These are phyloP conservation scores for Petrolisthes cinctipes DNA, from an alignment of 2,888 invertebrate species.

Conservation along the genomic window DNA sequence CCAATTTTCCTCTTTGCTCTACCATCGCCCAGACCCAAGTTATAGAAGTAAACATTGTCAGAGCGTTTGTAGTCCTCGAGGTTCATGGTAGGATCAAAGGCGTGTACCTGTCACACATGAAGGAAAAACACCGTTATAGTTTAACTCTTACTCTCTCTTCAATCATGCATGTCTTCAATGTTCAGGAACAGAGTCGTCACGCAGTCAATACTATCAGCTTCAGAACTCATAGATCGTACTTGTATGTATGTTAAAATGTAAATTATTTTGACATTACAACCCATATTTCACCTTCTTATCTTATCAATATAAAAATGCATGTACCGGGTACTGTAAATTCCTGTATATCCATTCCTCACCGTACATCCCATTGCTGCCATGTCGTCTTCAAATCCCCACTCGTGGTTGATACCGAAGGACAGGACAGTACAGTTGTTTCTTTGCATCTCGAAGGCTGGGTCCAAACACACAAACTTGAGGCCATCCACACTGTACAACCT, in stretches of 20 bases:
- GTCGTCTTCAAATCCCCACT: slow-evolving; percentile 25
- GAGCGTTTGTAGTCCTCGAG: slow-evolving; percentile 4
- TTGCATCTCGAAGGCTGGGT: neutral
- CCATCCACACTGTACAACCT: neutral
- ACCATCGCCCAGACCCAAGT: neutral
- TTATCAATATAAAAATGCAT: no score
- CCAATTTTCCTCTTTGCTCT: slow-evolving; percentile 12
- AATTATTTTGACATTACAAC: no score
- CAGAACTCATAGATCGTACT: neutral
- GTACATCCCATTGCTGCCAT: slow-evolving; percentile 9
- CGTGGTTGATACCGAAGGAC: slow-evolving; percentile 18
- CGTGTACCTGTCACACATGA: neutral
- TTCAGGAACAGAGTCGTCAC: neutral
- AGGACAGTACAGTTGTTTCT: neutral
- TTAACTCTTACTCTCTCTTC: neutral
- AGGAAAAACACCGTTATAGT: neutral
- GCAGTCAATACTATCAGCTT: neutral
- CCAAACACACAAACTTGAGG: slow-evolving; percentile 2
- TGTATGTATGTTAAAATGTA: no score
- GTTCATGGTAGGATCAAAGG: slow-evolving; percentile 11
- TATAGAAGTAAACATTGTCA: neutral
- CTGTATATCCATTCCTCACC: neutral
- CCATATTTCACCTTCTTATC: no score
- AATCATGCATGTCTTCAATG: no score
- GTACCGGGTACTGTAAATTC: no score